Evolutionary conservation across 30 jellyfish, hydroid and myxozoan genomes (phyloP), one percentile per base, ranked within the genome.

Genomic region (Aurelia aurita): DNA sequence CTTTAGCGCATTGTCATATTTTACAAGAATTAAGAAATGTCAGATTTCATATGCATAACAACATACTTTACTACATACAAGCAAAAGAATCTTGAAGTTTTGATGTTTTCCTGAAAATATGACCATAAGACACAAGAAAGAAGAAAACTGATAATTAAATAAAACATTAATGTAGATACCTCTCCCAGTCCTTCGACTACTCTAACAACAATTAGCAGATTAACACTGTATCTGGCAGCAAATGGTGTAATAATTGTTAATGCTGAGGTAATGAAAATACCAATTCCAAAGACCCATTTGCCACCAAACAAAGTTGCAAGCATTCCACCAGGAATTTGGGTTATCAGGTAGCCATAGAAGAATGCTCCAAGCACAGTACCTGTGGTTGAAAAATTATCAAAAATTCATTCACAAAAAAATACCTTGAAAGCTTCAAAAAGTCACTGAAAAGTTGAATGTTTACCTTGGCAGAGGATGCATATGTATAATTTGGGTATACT

Each of bases 211-310:
- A 94, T 70, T 49, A 94, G 64, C 20, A 82, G 53, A 11, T 67
- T 54, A 22, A 74, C 90, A 78, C 90, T 88, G 44, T 35, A 25
- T 46, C 91, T 84, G 27, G 99, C 97, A 53, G 90, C 97, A 49
- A 94, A 31, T 18, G 99, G 97, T 25, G 99, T 94, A n/a, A 94
- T 2, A 10, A 94, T 46, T 19, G 97, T 94, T 21, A 94, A 71
- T 0, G 89, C 31, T 8, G 99, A 77, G 46, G 99, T 89, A 19
- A 71, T 11, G 6, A 94, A 74, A 9, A 94, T 77, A 5, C 97
- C 97, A 22, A 88, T 34, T 18, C 99, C 99, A 94, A 94, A 94
- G 25, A 94, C 92, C 87, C 85, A 70, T 72, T 82, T 88, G n/a
- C 97, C 99, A 35, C 97, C 97, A 77, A 78, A 70, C 14, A 58